phyloP scores from a whole-genome alignment of 2,888 invertebrate genomes.

The Resseliella maxima region DNA sequence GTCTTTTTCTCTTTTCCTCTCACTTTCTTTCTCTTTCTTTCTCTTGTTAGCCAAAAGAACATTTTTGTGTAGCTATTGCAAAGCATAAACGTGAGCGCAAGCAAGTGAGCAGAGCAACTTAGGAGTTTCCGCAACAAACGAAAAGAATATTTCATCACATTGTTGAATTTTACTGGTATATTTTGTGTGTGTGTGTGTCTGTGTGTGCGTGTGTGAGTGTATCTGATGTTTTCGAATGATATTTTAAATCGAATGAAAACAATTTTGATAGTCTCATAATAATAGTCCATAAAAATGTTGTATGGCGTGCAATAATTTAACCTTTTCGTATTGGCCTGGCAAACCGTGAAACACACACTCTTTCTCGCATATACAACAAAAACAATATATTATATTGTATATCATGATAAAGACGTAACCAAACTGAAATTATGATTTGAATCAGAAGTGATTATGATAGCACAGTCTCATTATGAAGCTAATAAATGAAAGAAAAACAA shows the following conservation, averaged over 20 bases:
- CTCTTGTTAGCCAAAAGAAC: neutral
- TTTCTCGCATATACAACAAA: neutral
- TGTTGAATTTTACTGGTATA: no score
- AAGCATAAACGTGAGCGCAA: neutral
- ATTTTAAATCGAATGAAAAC: conserved; percentile 6
- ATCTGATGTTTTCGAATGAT: conserved; percentile 44
- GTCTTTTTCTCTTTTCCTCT: no score
- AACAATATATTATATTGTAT: neutral
- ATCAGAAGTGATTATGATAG: conserved; percentile 20
- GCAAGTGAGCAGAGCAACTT: neutral
- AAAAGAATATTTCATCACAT: conserved; percentile 35
- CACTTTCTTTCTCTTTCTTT: no score
- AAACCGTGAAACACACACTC: neutral
- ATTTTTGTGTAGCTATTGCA: no score
- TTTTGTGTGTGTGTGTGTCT: neutral
- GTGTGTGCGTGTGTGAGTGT: neutral
- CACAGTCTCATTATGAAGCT: neutral
- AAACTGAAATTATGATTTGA: conserved; percentile 16
- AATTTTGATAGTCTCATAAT: conserved; percentile 7
- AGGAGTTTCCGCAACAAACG: neutral
- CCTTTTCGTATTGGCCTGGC: neutral
- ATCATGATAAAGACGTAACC: neutral
- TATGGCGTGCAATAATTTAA: conserved; percentile 37
- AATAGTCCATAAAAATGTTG: conserved; percentile 24
- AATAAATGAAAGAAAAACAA: conserved; percentile 22